Evolutionary conservation across 2,113 vertebrate genomes (phyloP), one percentile per base, ranked within the genome.

Genomic region (Suricata suricatta): DNA sequence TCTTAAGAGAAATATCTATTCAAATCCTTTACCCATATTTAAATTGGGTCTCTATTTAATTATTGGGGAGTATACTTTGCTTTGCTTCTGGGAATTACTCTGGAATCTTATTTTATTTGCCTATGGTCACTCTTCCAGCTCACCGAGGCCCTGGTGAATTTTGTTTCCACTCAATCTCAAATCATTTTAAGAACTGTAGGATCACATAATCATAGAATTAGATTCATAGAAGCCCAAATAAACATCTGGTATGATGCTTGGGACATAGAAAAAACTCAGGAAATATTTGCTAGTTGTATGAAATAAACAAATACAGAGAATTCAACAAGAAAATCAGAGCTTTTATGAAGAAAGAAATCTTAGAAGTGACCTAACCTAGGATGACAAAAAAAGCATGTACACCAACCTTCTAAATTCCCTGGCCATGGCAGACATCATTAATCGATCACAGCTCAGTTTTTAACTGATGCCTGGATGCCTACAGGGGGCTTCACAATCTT

Each of bases 91-190:
- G 31, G 50, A 96, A 69, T 71, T 54, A 52, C 41, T 12, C 76
- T 79, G 68, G 41, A 81, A 47, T 44, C 83, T 85, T 84, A 74
- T n/a, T 83, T 93, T 80, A 47, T 92, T 80, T 96, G 77, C 64
- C 23, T 95, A 54, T 33, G n/a, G 21, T 54, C 79, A 95, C 63
- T 93, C 68, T 93, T 80, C n/a, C 50, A 87, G 54, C 44, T 93
- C 81, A 76, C 10, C 13, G 11, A 31, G 33, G 15, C 86, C 74
- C 92, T 88, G 5, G 44, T 93, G 50, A 54, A 44, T 54, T 95
- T 64, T 88, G 33, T 95, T 94, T 17, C 69, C 35, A 76, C 47
- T n/a, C 63, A 83, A 5, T 44, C 60, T 93, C 83, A 76, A 92
- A 72, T 15, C 64, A 72, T 93, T 95, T 89, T 66, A 71, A 86